Base-by-base conservation (phyloP, 2,113 vertebrate species). In the Pseudorectes ferrugineus region DNA sequence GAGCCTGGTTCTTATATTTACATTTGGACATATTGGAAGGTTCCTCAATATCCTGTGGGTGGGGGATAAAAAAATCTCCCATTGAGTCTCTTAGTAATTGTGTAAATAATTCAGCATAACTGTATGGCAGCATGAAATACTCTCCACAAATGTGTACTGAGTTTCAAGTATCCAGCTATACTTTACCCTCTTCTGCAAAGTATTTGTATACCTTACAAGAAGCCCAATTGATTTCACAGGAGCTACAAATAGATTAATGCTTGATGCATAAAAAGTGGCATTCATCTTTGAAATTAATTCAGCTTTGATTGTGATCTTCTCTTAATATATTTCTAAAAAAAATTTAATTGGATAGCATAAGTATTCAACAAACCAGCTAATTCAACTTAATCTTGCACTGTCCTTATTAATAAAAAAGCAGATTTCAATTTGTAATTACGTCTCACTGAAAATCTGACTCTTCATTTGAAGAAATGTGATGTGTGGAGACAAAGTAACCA, bases 291-390 rank as follows among this genome's bases (percentile, higher is more conserved):
- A 89, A 89, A 92, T 94, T 22, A 92, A 85, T 87, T 77, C 58
- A 70, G 71, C 71, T 95, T 95, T 93, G 89, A 93, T 91, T 93
- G 58, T 92, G 66, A 91, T 91, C 80, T 84, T 74, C 40, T 80
- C 68, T 36, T 79, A 78, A 65, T 88, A 23, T 25, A 79, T 88
- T 94, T 73, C 65, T 55, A 11, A 63, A 91, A 75, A 70, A 65
- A 65, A 75, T 7, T 15, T 28, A 62, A 58, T 91, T 95, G 85
- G n/a, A 49, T 78, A 67, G 52, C 28, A 1, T 58, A 76, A 83
- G 25, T 54, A 61, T 89, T 95, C 62, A 88, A 89, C 77, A 85
- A 89, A 95, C 59, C 74, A 85, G 45, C 71, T 83, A 58, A 95
- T 93, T 90, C 93, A 85, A 92, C 71, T 79, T 95, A 79, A 75